Conservation (phyloP, 23 tunicate species). For the Styela clava region DNA sequence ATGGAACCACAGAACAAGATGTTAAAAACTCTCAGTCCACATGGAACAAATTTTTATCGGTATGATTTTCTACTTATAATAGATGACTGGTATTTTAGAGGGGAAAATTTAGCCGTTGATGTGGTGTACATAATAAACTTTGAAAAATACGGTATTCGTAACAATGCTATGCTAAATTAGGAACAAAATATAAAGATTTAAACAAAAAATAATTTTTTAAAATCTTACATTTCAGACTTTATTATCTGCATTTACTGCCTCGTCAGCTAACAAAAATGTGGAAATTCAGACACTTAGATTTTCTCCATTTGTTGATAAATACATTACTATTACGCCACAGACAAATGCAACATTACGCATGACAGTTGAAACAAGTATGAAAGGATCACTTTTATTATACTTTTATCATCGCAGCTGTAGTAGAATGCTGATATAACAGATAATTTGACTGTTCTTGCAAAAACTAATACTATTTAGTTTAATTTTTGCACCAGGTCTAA, state of each 20-base stretch:
- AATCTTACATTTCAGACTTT: background rate
- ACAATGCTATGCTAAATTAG: no score
- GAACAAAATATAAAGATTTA: no score
- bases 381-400: no score
- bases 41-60: constrained; percentile 1
- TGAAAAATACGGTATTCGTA: no score
- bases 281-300: background rate
- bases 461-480: no score
- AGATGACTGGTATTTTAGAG: background rate
- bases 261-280: background rate
- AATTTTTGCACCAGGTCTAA: no score
- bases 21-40: background rate
- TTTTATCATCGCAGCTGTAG: no score
- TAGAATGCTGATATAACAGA: no score
- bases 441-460: no score
- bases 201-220: no score
- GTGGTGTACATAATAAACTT: no score
- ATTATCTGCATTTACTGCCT: background rate
- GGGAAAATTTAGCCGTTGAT: no score
- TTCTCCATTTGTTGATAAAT: constrained; percentile 12
- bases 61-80: background rate
- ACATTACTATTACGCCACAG: background rate
- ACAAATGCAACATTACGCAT: background rate
- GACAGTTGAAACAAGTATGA: background rate
- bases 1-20: constrained; percentile 2